Evolutionary conservation across 1,140 invertebrate genomes (phyloP).

Genomic region (Heliconius himera): DNA sequence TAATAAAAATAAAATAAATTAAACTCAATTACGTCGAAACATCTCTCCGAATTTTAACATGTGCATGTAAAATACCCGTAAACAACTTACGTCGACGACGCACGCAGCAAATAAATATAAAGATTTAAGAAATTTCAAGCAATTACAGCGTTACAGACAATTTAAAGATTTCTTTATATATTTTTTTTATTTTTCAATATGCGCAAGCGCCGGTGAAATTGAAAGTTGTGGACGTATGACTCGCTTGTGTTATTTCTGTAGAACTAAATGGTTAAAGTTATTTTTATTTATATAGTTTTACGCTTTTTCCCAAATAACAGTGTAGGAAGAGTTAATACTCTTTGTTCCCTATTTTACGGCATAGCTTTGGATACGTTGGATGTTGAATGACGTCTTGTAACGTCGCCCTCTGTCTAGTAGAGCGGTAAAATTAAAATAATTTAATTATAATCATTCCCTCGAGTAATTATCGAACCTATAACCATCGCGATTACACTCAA

Average conservation of each 20-base stretch:
- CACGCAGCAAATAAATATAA: constrained; percentile 18
- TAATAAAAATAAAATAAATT: not conserved
- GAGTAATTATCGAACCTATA: not conserved
- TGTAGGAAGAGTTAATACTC: too few relatives aligned
- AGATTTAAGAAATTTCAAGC: constrained; percentile 22
- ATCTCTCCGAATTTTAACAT: not conserved
- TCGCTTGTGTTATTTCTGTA: constrained; percentile 17
- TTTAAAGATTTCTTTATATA: constrained; percentile 37
- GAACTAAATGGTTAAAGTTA: not conserved
- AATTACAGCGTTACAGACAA: constrained; percentile 38
- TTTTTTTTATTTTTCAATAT: constrained; percentile 30
- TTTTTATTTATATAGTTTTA: not conserved
- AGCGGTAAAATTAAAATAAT: too few relatives aligned
- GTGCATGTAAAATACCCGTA: constrained; percentile 2
- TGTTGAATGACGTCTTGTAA: too few relatives aligned
- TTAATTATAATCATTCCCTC: too few relatives aligned
- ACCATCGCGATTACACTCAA: not conserved
- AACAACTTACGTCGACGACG: not conserved
- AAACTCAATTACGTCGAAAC: not conserved
- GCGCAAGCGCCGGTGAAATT: constrained; percentile 35
- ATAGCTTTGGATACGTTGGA: too few relatives aligned
- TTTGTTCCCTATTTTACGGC: too few relatives aligned
- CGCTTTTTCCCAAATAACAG: not conserved
- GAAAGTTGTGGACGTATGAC: constrained; percentile 38
- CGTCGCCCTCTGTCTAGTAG: too few relatives aligned